Percentiles rank a stretch among this genome's conserved stretches.
Evolutionary conservation across 1,140 invertebrate species (phyloP).

Genomic region (Calliopsis andreniformis): DNA sequence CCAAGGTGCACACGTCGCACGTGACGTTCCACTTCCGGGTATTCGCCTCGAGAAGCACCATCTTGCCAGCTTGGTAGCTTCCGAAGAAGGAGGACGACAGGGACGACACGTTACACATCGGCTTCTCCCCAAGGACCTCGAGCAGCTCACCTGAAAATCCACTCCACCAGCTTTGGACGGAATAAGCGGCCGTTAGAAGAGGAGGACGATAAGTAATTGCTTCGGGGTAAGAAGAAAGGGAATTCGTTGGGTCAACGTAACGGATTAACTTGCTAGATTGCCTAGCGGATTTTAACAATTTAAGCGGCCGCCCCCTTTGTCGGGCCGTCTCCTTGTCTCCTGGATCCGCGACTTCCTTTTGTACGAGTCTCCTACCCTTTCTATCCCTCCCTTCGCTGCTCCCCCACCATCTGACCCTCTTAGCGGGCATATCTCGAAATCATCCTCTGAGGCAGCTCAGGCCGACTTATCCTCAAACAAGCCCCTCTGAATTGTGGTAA

Average conservation of each 20-base stretch:
- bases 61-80: not conserved
- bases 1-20: too few species aligned
- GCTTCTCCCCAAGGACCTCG: not conserved
- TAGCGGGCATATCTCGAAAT: constrained; percentile 30
- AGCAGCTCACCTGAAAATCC: not conserved
- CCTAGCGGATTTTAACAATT: constrained; percentile 45
- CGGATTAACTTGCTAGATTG: constrained; percentile 33
- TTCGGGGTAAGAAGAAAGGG: not conserved
- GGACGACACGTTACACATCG: constrained; percentile 1
- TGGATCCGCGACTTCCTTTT: constrained; percentile 21
- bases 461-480: constrained; percentile 33
- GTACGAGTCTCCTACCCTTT: not conserved
- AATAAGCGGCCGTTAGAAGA: not conserved
- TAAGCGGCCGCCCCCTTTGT: constrained; percentile 14
- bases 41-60: not conserved
- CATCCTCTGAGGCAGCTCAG: constrained; percentile 25
- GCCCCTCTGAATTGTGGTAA: constrained; percentile 29
- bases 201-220: constrained; percentile 38
- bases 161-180: not conserved
- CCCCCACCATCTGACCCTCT: not conserved
- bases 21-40: not conserved
- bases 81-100: not conserved
- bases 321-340: not conserved
- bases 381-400: not conserved
- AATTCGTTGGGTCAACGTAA: constrained; percentile 11